Percentiles rank a stretch among this genome's conserved stretches.
These are phyloP conservation scores for Paralichthys olivaceus DNA, from an alignment of 2,113 vertebrate species.

Conservation along the genomic window DNA sequence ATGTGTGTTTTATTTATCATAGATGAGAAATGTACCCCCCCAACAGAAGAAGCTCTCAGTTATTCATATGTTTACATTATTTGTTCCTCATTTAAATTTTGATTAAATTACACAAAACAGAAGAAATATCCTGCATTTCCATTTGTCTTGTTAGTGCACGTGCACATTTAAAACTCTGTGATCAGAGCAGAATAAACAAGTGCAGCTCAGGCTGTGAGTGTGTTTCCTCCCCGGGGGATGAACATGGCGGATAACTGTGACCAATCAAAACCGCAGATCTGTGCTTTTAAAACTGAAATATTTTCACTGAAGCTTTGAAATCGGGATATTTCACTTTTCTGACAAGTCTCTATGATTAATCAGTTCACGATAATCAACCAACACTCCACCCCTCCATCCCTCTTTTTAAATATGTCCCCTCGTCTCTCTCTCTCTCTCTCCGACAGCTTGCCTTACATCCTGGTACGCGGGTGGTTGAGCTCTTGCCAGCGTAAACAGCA, in stretches of 20 bases:
- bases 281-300: neutral
- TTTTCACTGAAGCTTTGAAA: neutral
- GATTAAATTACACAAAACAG: neutral
- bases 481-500: slow-evolving; percentile 60
- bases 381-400: neutral
- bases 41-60: too few relatives aligned
- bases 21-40: too few relatives aligned
- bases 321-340: neutral
- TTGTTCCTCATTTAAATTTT: too few relatives aligned
- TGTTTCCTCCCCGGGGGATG: neutral
- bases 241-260: neutral
- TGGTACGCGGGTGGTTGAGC: slow-evolving; percentile 2
- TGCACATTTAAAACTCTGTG: neutral
- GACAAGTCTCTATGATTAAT: neutral
- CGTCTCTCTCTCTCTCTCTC: neutral
- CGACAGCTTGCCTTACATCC: slow-evolving; percentile 17
- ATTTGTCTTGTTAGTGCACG: neutral
- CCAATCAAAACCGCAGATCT: slow-evolving; percentile 2
- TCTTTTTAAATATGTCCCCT: neutral
- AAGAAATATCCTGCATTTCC: neutral
- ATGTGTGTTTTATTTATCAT: neutral
- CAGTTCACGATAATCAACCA: slow-evolving; percentile 2
- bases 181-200: neutral
- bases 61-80: too few relatives aligned
- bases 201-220: neutral